Base-by-base conservation (phyloP, 2,888 invertebrate species). In the Eucera pruinosa region DNA sequence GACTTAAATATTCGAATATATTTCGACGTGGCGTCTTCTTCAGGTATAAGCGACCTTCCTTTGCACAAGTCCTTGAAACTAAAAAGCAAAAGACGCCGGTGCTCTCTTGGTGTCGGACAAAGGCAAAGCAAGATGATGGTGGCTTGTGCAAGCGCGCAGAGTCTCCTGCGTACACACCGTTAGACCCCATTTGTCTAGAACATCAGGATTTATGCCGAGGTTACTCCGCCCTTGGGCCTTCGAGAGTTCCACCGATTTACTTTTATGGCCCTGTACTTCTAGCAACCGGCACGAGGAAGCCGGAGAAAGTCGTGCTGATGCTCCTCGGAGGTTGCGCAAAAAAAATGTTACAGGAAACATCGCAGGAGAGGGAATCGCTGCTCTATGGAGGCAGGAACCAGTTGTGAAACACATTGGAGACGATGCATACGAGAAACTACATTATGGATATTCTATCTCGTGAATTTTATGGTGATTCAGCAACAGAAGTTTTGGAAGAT, bases 151-250 rank as follows among this genome's bases (percentile, higher is more conserved):
- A 67, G 60, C 54, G 80, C 57, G 69, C 43, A 15, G 62, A 71
- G 39, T 70, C 67, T 36, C 20, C 62, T 68, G 41, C 57, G 75
- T 73, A 78, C 81, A 83, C 85, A 83, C 88, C 86, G 89, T 89
- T 89, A 86, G 84, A 78, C 76, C 77, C 88, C 87, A 88, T 89
- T 87, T 87, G 84, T 88, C 88, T 84, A 86, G 80, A 83, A 87
- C 80, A 74, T 67, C 71, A 62, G 78, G 82, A 84, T 84, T 84
- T 84, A 83, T 83, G 80, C 70, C 50, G 77, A 67, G 77, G 73
- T 58, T 78, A 68, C 82, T 78, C 78, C 80, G 73, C 80, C 80
- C 75, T 81, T 76, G 66, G 69, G 57, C 60, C 68, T 43, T 61
- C 66, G 66, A 39, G 65, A 55, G 69, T 70, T 74, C 55, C 68